Conservation (phyloP, 2,888 invertebrate genomes). For the Calliscelio sp. region DNA sequence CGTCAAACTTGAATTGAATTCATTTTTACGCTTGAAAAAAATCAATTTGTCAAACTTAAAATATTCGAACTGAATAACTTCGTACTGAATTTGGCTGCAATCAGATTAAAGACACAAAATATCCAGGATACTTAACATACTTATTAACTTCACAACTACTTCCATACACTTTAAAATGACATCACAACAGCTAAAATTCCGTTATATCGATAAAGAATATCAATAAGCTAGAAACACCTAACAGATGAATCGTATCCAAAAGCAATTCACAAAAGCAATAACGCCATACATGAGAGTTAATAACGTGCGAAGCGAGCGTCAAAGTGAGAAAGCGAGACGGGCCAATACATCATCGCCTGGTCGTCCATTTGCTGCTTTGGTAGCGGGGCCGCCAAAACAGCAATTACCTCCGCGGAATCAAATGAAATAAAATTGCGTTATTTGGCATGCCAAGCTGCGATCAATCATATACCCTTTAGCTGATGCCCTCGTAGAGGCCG, state of each 20-base stretch:
- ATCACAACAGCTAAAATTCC: slow-evolving; percentile 24
- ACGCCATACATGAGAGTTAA: slow-evolving; percentile 71
- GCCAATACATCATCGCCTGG: slow-evolving; percentile 84
- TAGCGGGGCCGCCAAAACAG: slow-evolving; percentile 84
- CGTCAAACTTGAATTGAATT: slow-evolving; percentile 54
- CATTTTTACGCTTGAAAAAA: slow-evolving; percentile 43
- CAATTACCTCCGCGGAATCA: slow-evolving; percentile 85
- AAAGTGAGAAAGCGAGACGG: slow-evolving; percentile 77
- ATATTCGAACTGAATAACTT: slow-evolving; percentile 32
- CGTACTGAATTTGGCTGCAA: neutral
- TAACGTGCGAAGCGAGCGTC: slow-evolving; percentile 67
- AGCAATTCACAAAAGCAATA: slow-evolving; percentile 69
- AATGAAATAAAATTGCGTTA: slow-evolving; percentile 86
- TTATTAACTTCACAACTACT: too few species aligned
- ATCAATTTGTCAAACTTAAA: slow-evolving; percentile 40
- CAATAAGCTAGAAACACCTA: slow-evolving; percentile 32
- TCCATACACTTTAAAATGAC: too few species aligned
- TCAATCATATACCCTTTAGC: slow-evolving; percentile 85
- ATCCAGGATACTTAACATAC: too few species aligned
- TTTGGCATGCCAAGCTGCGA: slow-evolving; percentile 85
- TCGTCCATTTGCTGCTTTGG: slow-evolving; percentile 81
- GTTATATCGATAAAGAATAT: slow-evolving; percentile 43
- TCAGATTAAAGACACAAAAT: neutral
- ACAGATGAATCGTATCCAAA: slow-evolving; percentile 53
- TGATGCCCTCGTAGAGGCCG: slow-evolving; percentile 65